phyloP scores from a whole-genome alignment of 2,888 invertebrate species.

The Zygogramma bicolorata region DNA sequence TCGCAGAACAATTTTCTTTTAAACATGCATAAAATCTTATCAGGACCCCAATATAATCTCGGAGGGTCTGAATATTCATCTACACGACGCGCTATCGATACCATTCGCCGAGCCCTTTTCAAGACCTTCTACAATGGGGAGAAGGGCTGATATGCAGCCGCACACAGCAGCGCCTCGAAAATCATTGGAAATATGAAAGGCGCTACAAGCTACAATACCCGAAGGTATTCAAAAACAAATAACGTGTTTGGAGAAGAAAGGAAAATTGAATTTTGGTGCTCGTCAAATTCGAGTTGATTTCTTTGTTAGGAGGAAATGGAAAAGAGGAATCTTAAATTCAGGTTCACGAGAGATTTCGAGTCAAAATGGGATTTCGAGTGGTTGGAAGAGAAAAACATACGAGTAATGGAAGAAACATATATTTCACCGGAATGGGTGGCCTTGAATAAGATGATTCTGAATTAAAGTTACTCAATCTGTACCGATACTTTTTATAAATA shows the following conservation, averaged over 20 bases:
- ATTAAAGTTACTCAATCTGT: no score
- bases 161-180: constrained; percentile 19
- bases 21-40: constrained; percentile 34
- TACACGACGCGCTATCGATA: constrained; percentile 40
- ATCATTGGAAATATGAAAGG: constrained; percentile 36
- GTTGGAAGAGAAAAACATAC: not conserved
- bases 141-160: constrained; percentile 7
- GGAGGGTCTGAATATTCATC: constrained; percentile 41
- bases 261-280: constrained; percentile 30
- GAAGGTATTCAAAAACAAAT: constrained; percentile 42
- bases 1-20: constrained; percentile 31
- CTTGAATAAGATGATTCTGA: no score
- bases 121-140: constrained; percentile 13
- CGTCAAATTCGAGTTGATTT: constrained; percentile 21
- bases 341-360: not conserved
- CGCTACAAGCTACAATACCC: constrained; percentile 32
- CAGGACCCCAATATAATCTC: constrained; percentile 21
- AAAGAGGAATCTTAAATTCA: not conserved
- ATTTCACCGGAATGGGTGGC: no score
- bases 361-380: not conserved
- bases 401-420: not conserved
- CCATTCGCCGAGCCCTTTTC: constrained; percentile 24
- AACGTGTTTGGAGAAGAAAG: constrained; percentile 36
- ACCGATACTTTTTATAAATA: no score
- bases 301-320: constrained; percentile 12